Evolutionary conservation across 2,113 vertebrate genomes (phyloP), one percentile per base, ranked within the genome.

Genomic region (Microcebus tavaratra): DNA sequence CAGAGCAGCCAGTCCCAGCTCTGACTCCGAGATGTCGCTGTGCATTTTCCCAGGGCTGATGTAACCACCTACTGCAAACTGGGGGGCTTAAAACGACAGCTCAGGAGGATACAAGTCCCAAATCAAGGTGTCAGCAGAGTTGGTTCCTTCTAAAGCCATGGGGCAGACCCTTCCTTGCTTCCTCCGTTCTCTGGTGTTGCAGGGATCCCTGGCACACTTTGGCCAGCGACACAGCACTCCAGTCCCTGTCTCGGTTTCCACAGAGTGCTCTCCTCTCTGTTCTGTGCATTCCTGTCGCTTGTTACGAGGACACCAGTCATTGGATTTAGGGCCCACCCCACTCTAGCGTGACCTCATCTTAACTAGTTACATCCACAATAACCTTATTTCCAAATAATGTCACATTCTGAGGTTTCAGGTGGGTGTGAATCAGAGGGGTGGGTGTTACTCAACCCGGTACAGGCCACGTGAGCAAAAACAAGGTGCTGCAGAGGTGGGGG

Each of bases 261-360:
- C 45, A 5, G 18, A 29, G 18, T 53, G 20, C 21, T 42, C 50
- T 11, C 57, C 21, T 87, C 48, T 81, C 4, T 39, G 34, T 13
- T 4, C 48, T 15, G 1, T 57, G 23, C 8, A 36, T n/a, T 73
- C 34, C 15, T 13, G 0, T 0, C 6, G 27, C 36, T 65, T 53
- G 34, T 57, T 61, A 17, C 6, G 31, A 79, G 13, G 45, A 88
- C 17, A 39, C 25, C 2, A 3, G 29, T 12, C 61, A 17, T 0
- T 7, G 13, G n/a, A 27, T 45, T 87, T 36, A 36, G 27, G 45
- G 13, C 11, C 75, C 13, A 39, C 25, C 53, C 45, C 39, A 25
- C 8, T 27, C 79, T 55, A 45, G 27, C 21, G n/a, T 2, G 39
- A 36, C 34, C 48, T 87, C 18, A n/a, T 14, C 55, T 65, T 73